These are phyloP conservation scores for Serranochromis macrocephalus DNA, from an alignment of 2,113 vertebrate species.

Conservation along the genomic window DNA sequence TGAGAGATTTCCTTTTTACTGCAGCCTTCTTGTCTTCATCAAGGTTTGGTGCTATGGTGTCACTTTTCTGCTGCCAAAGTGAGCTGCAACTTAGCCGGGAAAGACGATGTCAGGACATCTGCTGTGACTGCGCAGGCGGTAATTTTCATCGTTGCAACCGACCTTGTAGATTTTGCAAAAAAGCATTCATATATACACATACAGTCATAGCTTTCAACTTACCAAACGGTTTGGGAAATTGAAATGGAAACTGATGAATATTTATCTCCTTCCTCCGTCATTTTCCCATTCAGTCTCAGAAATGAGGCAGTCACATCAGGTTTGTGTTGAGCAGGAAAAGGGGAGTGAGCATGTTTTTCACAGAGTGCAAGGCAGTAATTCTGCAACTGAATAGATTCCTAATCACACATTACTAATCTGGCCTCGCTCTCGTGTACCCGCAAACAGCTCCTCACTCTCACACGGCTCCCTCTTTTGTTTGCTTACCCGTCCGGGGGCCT, in stretches of 20 bases:
- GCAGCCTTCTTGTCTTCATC: conserved; percentile 27
- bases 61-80: background rate
- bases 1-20: conserved; percentile 11
- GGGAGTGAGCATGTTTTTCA: background rate
- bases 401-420: conserved; percentile 57
- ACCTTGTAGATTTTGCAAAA: background rate
- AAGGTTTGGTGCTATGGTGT: conserved; percentile 2
- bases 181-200: background rate
- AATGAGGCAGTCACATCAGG: background rate
- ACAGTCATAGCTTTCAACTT: background rate
- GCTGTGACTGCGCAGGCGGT: background rate
- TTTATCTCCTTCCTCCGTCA: background rate
- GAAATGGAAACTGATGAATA: conserved; percentile 3
- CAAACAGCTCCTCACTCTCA: background rate
- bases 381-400: conserved; percentile 38
- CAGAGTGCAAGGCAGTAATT: conserved; percentile 21
- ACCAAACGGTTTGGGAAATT: background rate
- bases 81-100: background rate
- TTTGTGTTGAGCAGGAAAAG: background rate
- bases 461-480: conserved; percentile 39
- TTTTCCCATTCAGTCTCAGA: background rate
- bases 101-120: conserved; percentile 4
- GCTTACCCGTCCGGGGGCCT: background rate
- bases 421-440: background rate
- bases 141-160: background rate